Evolutionary conservation across 2,888 invertebrate species (phyloP), one percentile per base, ranked within the genome.

Genomic region (Morpho helenor): DNA sequence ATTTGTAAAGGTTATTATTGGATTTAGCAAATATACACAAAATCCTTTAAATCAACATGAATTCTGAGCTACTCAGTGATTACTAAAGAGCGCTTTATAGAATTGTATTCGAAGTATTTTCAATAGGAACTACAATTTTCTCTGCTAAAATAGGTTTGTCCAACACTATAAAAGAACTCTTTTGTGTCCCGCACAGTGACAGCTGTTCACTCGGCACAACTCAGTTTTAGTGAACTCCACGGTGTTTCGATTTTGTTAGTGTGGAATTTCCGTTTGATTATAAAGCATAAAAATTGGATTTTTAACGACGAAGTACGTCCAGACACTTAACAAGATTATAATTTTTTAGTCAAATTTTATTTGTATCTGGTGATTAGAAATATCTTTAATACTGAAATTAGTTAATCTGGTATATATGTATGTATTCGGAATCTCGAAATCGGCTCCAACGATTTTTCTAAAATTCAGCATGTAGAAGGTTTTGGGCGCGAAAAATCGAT

Each of bases 31-130:
- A 83, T 80, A 73, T 73, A 75, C 75, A 77, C 77, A 73, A 80
- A 79, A 79, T 80, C 81, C 81, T 86, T 82, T 79, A 79, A 85
- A 86, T 85, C 31, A 31, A 31, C 31, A 31, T 31, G 3, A 31
- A 31, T 31, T 31, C 3, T 31, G 5, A 5, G 31, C 2, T 1
- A 31, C 31, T 31, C 31, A 31, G 31, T 5, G 31, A 5, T 31
- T 31, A 31, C 31, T 31, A 31, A 31, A 31, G 69, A 76, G 72
- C 73, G 75, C 71, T 74, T 71, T 68, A 76, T 71, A 74, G 81
- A 82, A 82, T 85, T n/a, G 22, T 23, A 46, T 23, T 48, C n/a
- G 48, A 54, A 54, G 48, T 54, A 54, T 54, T 54, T 54, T 54
- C 31, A 31, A 48, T 23, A 8, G 31, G 10, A 44, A 8, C 45